Evolutionary conservation across 2,888 invertebrate genomes (phyloP).

Genomic region (Calliopum simillimum): DNA sequence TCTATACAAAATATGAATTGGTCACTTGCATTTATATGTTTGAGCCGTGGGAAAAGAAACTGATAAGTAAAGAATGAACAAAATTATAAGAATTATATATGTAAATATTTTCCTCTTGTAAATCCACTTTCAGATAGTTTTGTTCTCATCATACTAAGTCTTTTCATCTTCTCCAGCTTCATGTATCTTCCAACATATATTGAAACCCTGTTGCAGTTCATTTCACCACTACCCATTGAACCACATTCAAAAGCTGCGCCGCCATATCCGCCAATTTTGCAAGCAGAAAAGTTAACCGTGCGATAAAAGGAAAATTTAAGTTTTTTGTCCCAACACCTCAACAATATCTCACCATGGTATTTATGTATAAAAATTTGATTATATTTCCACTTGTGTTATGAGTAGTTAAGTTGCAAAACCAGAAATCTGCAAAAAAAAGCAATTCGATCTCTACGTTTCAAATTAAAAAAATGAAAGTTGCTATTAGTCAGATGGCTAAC

Average conservation of each 20-base stretch:
- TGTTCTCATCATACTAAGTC: conserved; percentile 67
- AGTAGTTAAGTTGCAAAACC: too few species aligned
- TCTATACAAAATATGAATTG: conserved; percentile 67
- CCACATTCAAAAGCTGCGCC: conserved; percentile 21
- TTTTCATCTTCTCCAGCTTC: conserved; percentile 71
- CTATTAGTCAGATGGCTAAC: too few species aligned
- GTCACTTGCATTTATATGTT: conserved; percentile 69
- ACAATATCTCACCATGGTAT: too few species aligned
- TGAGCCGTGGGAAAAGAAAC: conserved; percentile 68
- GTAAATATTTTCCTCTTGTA: not conserved
- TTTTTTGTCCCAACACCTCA: not conserved
- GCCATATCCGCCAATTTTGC: conserved; percentile 51
- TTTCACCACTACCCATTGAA: conserved; percentile 54
- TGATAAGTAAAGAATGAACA: conserved; percentile 62
- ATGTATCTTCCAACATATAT: conserved; percentile 72
- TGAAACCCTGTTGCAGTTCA: conserved; percentile 58
- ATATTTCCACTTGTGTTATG: too few species aligned
- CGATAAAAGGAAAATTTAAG: conserved; percentile 44
- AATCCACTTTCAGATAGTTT: conserved; percentile 67
- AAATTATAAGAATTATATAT: not conserved
- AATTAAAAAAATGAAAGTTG: too few species aligned
- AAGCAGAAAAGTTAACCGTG: conserved; percentile 55
- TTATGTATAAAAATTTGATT: too few species aligned
- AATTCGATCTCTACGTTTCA: too few species aligned
- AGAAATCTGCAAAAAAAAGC: too few species aligned